These are phyloP conservation scores for Synodontis membranacea DNA, from an alignment of 2,113 vertebrate genomes.

Conservation along the genomic window DNA sequence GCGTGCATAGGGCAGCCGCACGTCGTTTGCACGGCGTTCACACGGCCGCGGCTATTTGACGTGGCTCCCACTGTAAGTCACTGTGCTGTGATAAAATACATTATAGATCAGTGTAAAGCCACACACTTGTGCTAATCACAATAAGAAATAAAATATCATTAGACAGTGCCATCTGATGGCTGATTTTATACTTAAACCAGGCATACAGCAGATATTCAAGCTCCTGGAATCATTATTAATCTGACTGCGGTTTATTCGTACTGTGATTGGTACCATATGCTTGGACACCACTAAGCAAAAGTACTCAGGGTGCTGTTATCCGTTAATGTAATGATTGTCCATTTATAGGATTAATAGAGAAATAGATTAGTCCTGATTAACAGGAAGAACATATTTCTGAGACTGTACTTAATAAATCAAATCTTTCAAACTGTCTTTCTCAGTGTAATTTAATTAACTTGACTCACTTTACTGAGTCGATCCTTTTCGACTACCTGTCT, in stretches of 20 bases:
- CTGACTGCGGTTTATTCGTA: neutral
- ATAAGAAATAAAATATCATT: neutral
- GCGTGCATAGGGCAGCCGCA: no score
- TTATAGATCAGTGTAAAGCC: no score
- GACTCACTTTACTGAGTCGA: neutral
- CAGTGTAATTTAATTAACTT: neutral
- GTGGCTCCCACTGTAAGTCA: no score
- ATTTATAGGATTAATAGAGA: neutral
- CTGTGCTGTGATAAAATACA: no score
- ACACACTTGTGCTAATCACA: no score
- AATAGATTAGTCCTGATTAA: neutral
- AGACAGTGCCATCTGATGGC: neutral
- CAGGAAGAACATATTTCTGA: neutral
- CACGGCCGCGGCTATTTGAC: no score
- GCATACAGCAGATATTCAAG: no score
- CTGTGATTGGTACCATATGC: neutral
- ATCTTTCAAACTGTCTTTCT: neutral
- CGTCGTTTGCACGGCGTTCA: no score
- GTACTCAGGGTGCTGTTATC: neutral
- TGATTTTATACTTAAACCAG: neutral
- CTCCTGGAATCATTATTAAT: no score
- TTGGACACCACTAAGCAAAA: neutral
- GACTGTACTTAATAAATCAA: neutral
- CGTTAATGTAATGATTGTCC: neutral
- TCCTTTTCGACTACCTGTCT: neutral